Percentiles rank a stretch among this genome's conserved stretches.
These are phyloP conservation scores for Jordanella pulchra DNA, from an alignment of 2,797 vertebrate species.

Conservation along the genomic window DNA sequence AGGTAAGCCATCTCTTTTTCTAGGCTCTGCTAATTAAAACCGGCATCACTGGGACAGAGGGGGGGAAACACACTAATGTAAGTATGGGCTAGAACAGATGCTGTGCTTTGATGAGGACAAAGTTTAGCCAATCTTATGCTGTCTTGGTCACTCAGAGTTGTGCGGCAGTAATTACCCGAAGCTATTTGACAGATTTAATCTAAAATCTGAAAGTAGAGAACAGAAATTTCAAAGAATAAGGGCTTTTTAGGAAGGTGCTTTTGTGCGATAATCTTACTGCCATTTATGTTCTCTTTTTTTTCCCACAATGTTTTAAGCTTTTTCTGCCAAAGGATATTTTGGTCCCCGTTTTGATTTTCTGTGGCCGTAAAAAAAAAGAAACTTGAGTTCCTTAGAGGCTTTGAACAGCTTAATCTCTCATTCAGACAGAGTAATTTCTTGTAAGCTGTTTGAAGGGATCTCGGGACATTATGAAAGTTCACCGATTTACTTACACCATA, in stretches of 20 bases:
- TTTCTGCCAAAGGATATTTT: constrained; percentile 1
- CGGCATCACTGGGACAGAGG: constrained; percentile 56
- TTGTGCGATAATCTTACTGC: background rate
- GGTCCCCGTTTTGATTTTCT: background rate
- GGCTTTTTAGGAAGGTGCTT: background rate
- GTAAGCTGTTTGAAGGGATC: too few relatives aligned
- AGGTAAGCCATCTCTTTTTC: constrained; percentile 69
- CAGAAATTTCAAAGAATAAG: constrained; percentile 4
- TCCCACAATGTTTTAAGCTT: background rate
- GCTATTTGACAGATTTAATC: constrained; percentile 23
- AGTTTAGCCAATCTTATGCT: constrained; percentile 56
- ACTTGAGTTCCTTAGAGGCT: background rate
- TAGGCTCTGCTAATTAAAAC: constrained; percentile 73
- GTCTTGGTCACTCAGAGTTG: constrained; percentile 48
- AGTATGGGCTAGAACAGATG: constrained; percentile 71
- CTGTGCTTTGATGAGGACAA: constrained; percentile 66
- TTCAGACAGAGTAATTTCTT: background rate
- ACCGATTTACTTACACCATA: background rate
- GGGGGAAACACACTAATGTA: constrained; percentile 42
- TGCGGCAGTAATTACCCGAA: constrained; percentile 44
- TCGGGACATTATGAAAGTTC: background rate
- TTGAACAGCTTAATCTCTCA: background rate
- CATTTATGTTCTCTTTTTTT: background rate
- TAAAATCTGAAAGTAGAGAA: constrained; percentile 6
- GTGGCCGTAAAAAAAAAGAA: background rate